phyloP scores from a whole-genome alignment of 2,888 invertebrate species.

The Volucella bombylans region DNA sequence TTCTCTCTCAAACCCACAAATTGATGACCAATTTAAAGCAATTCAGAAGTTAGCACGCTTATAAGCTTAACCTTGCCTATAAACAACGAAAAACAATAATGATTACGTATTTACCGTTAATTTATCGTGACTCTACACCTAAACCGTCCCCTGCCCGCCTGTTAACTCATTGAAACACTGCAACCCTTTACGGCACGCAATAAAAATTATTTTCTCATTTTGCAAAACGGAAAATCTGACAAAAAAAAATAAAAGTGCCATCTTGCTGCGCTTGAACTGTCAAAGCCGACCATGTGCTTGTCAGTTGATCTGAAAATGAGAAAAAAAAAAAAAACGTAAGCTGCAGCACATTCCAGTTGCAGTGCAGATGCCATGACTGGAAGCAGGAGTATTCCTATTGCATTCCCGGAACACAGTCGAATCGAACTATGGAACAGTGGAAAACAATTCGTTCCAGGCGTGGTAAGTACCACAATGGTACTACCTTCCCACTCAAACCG shows the following conservation, averaged over 20 bases:
- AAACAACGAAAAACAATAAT: constrained; percentile 32
- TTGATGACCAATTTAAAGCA: too few species aligned
- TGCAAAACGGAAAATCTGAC: too few species aligned
- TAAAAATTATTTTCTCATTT: constrained; percentile 26
- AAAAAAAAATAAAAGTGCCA: constrained; percentile 50
- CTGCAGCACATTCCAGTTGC: constrained; percentile 51
- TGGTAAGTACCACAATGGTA: background rate
- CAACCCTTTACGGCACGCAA: constrained; percentile 45
- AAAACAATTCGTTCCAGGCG: constrained; percentile 38
- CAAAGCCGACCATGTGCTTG: constrained; percentile 59
- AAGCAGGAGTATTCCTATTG: constrained; percentile 24
- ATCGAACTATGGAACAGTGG: constrained; percentile 12
- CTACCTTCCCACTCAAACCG: constrained; percentile 17
- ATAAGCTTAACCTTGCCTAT: constrained; percentile 1
- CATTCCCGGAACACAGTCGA: constrained; percentile 23
- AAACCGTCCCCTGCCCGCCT: constrained; percentile 1
- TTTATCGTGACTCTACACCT: constrained; percentile 40
- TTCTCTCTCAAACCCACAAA: too few species aligned
- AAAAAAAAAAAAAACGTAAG: constrained; percentile 8
- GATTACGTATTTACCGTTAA: constrained; percentile 56
- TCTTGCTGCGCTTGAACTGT: constrained; percentile 64
- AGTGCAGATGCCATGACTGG: constrained; percentile 58
- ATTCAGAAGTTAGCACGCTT: background rate
- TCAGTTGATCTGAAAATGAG: constrained; percentile 10
- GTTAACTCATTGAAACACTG: background rate